Evolutionary conservation across 1,140 invertebrate genomes (phyloP).

Genomic region (Hylaeus anthracinus): DNA sequence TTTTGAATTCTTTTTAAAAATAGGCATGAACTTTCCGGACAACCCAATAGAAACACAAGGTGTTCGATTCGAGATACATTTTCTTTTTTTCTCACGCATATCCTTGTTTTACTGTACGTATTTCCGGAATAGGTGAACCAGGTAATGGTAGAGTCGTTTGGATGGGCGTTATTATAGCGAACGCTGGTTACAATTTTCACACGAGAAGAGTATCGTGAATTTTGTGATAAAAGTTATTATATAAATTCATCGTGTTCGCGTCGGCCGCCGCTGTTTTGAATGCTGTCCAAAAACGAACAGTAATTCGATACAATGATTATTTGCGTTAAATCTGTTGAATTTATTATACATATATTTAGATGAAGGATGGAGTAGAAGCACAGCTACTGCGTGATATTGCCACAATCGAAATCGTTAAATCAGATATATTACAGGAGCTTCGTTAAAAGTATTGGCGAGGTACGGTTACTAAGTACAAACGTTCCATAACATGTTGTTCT

Average conservation of each 20-base stretch:
- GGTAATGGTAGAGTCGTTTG: slow-evolving; percentile 50
- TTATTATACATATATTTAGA: neutral
- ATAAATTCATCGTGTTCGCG: too few species aligned
- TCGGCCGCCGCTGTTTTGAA: too few species aligned
- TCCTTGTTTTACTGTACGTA: neutral
- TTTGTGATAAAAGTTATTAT: neutral
- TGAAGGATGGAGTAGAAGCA: neutral
- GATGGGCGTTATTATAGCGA: slow-evolving; percentile 49
- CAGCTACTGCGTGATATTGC: neutral
- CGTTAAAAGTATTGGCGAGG: slow-evolving; percentile 20
- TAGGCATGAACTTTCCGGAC: too few species aligned
- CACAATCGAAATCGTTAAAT: neutral
- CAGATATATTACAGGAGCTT: slow-evolving; percentile 18
- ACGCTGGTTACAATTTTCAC: slow-evolving; percentile 1
- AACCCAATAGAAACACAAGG: neutral
- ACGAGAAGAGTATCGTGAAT: neutral
- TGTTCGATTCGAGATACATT: neutral
- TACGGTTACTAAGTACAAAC: slow-evolving; percentile 62
- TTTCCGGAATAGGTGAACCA: slow-evolving; percentile 20
- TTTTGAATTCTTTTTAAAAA: too few species aligned
- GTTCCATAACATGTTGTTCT: slow-evolving; percentile 14
- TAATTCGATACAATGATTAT: neutral
- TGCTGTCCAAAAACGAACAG: neutral
- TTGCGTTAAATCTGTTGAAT: neutral
- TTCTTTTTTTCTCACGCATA: neutral